Percentiles rank a stretch among this genome's conserved stretches.
Evolutionary conservation across 2,797 vertebrate genomes (phyloP).

Genomic region (Urosaurus nigricauda): DNA sequence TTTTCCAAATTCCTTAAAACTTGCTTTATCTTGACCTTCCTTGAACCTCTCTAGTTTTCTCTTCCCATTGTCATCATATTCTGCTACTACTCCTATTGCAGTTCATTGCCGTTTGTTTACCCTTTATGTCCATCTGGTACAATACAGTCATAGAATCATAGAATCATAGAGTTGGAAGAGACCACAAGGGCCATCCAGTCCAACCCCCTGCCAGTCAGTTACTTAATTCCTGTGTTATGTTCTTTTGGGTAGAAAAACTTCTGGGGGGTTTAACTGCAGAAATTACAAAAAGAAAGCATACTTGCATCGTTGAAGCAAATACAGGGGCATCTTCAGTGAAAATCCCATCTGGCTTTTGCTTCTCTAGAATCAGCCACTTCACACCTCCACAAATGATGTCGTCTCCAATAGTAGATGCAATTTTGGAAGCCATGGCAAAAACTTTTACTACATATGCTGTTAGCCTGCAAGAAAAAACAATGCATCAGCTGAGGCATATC

Average conservation of each 20-base stretch:
- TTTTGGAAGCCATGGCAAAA: constrained; percentile 80
- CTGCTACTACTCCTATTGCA: background rate
- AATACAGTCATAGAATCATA: too few relatives aligned
- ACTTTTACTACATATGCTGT: constrained; percentile 90
- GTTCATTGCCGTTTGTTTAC: background rate
- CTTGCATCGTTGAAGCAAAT: constrained; percentile 76
- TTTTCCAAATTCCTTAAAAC: background rate
- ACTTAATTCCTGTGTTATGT: background rate
- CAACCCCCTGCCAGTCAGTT: too few relatives aligned
- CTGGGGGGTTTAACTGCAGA: too few relatives aligned
- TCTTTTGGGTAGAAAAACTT: background rate
- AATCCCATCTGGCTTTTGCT: constrained; percentile 75
- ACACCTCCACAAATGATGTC: constrained; percentile 82
- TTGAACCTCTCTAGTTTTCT: background rate
- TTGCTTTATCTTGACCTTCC: background rate
- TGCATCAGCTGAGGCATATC: rapidly evolving
- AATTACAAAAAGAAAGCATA: constrained; percentile 55
- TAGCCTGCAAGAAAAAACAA: constrained; percentile 78
- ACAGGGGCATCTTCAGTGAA: constrained; percentile 85
- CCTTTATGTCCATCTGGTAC: background rate
- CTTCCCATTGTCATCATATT: background rate
- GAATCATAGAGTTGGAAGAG: too few relatives aligned
- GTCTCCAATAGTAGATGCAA: constrained; percentile 70
- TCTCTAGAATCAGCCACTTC: constrained; percentile 84
- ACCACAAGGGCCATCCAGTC: too few relatives aligned